Percentiles rank a stretch among this genome's conserved stretches.
phyloP scores from a whole-genome alignment of 2,113 vertebrate genomes.

The Menura novaehollandiae region DNA sequence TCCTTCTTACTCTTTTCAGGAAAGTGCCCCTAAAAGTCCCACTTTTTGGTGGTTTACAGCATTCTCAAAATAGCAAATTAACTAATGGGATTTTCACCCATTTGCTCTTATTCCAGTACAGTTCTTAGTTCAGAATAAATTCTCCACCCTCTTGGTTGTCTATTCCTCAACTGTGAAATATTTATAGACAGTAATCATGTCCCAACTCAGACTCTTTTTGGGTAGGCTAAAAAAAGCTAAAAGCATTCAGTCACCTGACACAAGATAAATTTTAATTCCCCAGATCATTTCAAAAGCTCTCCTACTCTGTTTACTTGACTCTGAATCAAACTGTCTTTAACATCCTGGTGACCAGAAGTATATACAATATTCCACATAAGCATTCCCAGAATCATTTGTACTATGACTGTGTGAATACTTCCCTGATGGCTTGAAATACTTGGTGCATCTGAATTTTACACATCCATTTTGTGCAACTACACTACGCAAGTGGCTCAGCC shows the following conservation, averaged over 20 bases:
- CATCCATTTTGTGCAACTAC: background rate
- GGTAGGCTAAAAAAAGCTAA: conserved; percentile 37
- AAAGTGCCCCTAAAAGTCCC: background rate
- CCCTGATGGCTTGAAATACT: background rate
- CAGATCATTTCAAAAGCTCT: background rate
- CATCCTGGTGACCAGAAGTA: background rate
- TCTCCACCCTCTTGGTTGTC: conserved; percentile 32
- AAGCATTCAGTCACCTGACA: conserved; percentile 17
- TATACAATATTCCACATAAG: background rate
- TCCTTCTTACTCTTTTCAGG: background rate
- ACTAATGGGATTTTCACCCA: background rate
- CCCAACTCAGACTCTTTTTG: conserved; percentile 5
- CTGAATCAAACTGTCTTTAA: background rate
- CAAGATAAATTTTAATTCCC: background rate
- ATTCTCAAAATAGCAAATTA: background rate
- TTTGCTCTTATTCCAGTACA: conserved; percentile 2
- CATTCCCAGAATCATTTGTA: background rate
- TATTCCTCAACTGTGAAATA: conserved; percentile 18
- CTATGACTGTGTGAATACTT: background rate
- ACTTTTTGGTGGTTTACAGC: background rate
- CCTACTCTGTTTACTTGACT: background rate
- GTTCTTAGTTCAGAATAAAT: conserved; percentile 40
- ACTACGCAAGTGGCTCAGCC: background rate
- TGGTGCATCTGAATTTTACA: background rate
- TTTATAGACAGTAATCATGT: conserved; percentile 38